Evolutionary conservation across 2,797 vertebrate genomes (phyloP).

Genomic region (Buphagus erythrorhynchus): DNA sequence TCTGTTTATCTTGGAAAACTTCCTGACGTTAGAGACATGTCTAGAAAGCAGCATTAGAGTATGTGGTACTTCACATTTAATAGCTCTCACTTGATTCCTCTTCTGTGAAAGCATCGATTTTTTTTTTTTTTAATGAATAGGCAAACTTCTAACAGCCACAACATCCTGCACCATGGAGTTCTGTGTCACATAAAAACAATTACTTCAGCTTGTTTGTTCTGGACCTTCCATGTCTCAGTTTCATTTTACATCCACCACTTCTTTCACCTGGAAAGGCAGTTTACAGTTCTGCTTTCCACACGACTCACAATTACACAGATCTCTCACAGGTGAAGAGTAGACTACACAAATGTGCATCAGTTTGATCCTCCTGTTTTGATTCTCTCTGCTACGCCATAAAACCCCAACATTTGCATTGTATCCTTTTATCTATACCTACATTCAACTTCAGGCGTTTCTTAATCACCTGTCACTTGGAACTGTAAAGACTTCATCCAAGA

Average conservation of each 20-base stretch:
- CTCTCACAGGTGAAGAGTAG: not conserved
- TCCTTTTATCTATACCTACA: not conserved
- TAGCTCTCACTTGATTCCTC: not conserved
- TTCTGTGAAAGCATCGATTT: not conserved
- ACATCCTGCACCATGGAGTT: not conserved
- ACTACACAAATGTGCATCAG: not conserved
- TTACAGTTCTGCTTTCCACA: not conserved
- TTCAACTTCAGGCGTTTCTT: not conserved
- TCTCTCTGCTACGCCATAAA: fast-evolving
- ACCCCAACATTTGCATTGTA: not conserved
- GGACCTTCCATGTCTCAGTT: not conserved
- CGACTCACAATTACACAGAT: not conserved
- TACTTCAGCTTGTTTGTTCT: not conserved
- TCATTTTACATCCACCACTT: not conserved
- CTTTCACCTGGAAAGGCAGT: not conserved
- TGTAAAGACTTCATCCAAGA: not conserved
- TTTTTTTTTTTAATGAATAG: not conserved
- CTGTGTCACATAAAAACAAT: not conserved
- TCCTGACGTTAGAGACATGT: not conserved
- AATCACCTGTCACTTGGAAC: not conserved
- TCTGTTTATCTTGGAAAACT: not conserved
- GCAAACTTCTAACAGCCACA: not conserved
- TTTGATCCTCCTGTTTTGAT: not conserved
- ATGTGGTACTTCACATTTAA: not conserved
- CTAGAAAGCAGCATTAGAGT: not conserved